phyloP scores from a whole-genome alignment of 2,888 invertebrate species.

The Pseudoips prasinana region DNA sequence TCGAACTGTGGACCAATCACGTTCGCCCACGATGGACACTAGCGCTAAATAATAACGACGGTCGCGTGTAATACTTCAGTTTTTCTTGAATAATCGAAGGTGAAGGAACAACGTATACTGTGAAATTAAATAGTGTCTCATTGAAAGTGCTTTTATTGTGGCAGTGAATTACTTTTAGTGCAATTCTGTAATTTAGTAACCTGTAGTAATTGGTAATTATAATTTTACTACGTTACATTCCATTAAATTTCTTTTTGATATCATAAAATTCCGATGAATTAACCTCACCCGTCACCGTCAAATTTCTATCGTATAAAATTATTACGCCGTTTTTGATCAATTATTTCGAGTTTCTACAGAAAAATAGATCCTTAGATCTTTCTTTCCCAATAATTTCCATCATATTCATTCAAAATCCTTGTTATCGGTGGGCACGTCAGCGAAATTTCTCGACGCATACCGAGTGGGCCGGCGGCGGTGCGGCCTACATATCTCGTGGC shows the following conservation, averaged over 20 bases:
- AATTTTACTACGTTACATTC: constrained; percentile 13
- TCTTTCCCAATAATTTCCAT: background rate
- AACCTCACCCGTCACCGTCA: constrained; percentile 15
- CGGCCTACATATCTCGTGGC: constrained; percentile 49
- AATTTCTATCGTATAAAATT: constrained; percentile 1
- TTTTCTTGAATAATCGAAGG: constrained; percentile 68
- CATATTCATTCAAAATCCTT: constrained; percentile 19
- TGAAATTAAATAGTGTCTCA: constrained; percentile 50
- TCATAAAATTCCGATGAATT: constrained; percentile 10
- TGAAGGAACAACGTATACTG: constrained; percentile 42
- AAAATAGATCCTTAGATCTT: constrained; percentile 8
- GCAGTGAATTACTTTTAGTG: constrained; percentile 47
- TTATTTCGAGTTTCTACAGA: background rate
- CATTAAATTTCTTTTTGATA: background rate
- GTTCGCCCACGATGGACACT: constrained; percentile 82
- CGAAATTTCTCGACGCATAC: constrained; percentile 62
- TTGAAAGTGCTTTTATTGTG: constrained; percentile 60
- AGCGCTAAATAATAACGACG: constrained; percentile 79
- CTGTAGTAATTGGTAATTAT: constrained; percentile 48
- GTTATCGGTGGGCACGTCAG: constrained; percentile 24
- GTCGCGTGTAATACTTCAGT: constrained; percentile 72
- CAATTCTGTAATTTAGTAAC: constrained; percentile 31
- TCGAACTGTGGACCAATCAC: constrained; percentile 73
- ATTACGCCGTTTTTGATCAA: background rate
- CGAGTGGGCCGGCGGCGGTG: constrained; percentile 53